These are phyloP conservation scores for Drosophila lacteicornis DNA, from an alignment of 1,140 invertebrate species.

Conservation along the genomic window DNA sequence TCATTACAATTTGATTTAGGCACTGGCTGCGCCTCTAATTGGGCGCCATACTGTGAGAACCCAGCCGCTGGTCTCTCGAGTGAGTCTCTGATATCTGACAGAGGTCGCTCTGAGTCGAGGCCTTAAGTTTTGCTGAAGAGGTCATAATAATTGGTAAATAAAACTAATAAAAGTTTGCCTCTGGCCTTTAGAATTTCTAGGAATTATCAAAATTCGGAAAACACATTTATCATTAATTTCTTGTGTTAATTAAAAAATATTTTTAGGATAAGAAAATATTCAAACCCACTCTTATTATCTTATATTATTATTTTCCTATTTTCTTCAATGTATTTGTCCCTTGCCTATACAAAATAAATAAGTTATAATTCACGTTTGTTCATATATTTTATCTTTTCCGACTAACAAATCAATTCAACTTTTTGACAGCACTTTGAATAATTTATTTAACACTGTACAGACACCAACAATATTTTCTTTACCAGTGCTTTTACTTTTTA, in stretches of 20 bases:
- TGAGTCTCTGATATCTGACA: conserved; percentile 11
- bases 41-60: conserved; percentile 76
- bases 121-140: neutral
- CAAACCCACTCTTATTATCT: neutral
- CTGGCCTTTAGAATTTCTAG: neutral
- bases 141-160: neutral
- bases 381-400: neutral
- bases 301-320: neutral
- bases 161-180: neutral
- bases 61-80: conserved; percentile 20
- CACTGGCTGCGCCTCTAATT: conserved; percentile 73
- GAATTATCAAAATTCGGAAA: too few species aligned
- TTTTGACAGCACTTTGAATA: neutral
- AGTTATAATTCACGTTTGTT: neutral
- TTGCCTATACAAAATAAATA: neutral
- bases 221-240: too few species aligned
- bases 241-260: too few species aligned
- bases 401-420: neutral
- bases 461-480: too few species aligned
- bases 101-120: neutral
- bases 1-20: conserved; percentile 81
- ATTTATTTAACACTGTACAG: neutral
- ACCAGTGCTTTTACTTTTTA: too few species aligned
- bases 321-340: too few species aligned
- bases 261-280: too few species aligned